Conservation (phyloP, 2,113 vertebrate species). For the Xenopus borealis region DNA sequence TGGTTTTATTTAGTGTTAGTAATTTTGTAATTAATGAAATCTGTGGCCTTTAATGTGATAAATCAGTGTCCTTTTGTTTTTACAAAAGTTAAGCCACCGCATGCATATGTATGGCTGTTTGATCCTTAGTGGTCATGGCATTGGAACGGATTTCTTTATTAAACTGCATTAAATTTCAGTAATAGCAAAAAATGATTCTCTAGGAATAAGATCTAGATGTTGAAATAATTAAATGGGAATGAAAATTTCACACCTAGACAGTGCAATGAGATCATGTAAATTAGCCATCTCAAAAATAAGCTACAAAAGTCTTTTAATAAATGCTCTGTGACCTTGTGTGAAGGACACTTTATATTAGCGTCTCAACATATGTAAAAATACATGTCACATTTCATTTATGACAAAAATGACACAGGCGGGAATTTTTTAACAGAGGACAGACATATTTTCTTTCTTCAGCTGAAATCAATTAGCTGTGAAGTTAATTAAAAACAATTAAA, state of each 20-base stretch:
- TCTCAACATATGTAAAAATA: conserved; percentile 33
- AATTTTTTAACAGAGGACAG: conserved; percentile 36
- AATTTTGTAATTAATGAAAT: no score
- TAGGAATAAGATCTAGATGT: conserved; percentile 46
- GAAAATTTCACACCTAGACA: conserved; percentile 36
- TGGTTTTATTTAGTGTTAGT: no score
- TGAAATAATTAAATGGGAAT: conserved; percentile 56
- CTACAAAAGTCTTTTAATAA: conserved; percentile 37
- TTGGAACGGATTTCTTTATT: conserved; percentile 55
- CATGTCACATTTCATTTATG: conserved; percentile 25
- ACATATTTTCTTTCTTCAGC: conserved; percentile 44
- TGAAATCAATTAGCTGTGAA: conserved; percentile 59
- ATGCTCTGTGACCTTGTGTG: conserved; percentile 41
- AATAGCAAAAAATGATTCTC: conserved; percentile 43
- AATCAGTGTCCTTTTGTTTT: conserved; percentile 4
- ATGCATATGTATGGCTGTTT: no score
- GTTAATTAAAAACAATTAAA: conserved; percentile 57
- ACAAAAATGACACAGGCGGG: conserved; percentile 36
- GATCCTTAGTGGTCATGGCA: no score
- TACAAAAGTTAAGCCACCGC: no score
- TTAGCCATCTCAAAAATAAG: conserved; percentile 7
- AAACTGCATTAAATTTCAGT: conserved; percentile 57
- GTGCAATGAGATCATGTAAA: conserved; percentile 18
- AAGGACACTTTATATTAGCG: not conserved
- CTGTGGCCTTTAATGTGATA: conserved; percentile 37